A percentile compares a stretch with the other conserved stretches of the same genome.
phyloP scores from a whole-genome alignment of 2,113 vertebrate species.

The Tringa solitaria region DNA sequence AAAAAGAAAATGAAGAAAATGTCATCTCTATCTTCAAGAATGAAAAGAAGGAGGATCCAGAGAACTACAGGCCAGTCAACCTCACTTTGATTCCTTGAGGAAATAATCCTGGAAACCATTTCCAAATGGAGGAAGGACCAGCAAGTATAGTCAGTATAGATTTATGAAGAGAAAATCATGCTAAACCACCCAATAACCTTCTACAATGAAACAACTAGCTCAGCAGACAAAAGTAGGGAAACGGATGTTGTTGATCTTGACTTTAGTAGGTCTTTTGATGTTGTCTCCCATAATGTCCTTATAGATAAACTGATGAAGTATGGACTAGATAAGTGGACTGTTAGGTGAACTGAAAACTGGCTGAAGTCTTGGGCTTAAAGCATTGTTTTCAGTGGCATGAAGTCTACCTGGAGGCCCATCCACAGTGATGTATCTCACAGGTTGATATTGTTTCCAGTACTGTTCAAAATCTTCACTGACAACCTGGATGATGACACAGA shows the following conservation, averaged over 20 bases:
- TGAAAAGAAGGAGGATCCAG: neutral
- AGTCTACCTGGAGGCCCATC: neutral
- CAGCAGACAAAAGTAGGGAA: neutral
- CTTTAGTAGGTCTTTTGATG: neutral
- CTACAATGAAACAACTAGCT: neutral
- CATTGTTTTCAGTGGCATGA: neutral
- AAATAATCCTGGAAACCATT: neutral
- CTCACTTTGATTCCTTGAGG: neutral
- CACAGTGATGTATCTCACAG: neutral
- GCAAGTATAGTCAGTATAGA: neutral
- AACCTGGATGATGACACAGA: neutral
- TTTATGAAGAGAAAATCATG: neutral
- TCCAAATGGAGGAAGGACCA: neutral
- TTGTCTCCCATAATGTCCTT: neutral
- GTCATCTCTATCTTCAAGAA: neutral
- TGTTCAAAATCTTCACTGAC: neutral
- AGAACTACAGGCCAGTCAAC: neutral
- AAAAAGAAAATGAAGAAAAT: neutral
- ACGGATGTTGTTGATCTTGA: neutral
- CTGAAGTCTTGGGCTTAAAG: neutral
- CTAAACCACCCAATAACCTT: neutral
- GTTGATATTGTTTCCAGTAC: neutral
- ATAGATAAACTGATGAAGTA: neutral
- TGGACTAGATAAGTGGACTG: neutral
- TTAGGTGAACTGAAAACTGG: neutral